These are phyloP conservation scores for Rhadina sibilatrix DNA, from an alignment of 2,113 vertebrate species.

Conservation along the genomic window DNA sequence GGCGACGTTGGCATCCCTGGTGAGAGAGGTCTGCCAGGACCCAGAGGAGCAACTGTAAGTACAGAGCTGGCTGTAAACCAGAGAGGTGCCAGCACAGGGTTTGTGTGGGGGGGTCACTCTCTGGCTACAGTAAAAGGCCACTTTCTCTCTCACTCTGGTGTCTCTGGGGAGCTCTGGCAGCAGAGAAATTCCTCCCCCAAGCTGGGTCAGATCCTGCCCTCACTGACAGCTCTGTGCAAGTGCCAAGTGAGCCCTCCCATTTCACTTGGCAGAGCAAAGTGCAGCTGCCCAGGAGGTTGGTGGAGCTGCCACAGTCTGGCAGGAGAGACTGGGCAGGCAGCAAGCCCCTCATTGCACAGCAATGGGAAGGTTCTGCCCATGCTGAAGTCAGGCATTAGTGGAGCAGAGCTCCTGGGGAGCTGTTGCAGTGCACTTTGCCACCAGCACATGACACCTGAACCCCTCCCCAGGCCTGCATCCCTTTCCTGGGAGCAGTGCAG, in stretches of 20 bases:
- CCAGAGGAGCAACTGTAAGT: slow-evolving; percentile 91
- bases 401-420: background rate
- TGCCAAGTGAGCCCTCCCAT: background rate
- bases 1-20: slow-evolving; percentile 88
- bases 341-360: rapidly evolving
- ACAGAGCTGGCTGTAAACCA: background rate
- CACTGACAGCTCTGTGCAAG: background rate
- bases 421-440: rapidly evolving
- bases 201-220: background rate
- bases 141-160: background rate
- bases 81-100: rapidly evolving
- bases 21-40: slow-evolving; percentile 86
- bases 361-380: background rate
- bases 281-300: background rate
- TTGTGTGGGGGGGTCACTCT: background rate
- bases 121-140: background rate
- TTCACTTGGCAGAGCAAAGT: background rate
- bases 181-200: background rate
- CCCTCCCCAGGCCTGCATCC: rapidly evolving
- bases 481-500: background rate
- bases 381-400: background rate
- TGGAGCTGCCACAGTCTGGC: background rate
- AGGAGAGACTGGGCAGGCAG: background rate
- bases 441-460: rapidly evolving
- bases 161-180: background rate